Percentiles rank a stretch among this genome's conserved stretches.
These are phyloP conservation scores for Sturmia bella DNA, from an alignment of 2,888 invertebrate species.

Conservation along the genomic window DNA sequence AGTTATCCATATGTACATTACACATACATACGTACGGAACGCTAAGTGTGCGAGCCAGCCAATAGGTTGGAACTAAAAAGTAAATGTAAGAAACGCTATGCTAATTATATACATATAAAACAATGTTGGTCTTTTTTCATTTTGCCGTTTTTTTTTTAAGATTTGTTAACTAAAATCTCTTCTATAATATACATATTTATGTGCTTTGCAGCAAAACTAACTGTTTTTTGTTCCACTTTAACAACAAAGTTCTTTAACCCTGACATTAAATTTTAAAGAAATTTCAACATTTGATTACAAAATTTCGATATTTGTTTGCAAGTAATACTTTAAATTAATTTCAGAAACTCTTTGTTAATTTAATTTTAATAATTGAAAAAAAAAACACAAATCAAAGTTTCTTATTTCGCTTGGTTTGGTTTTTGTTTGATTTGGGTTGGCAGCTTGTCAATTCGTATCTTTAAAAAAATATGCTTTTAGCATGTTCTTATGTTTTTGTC, in stretches of 20 bases:
- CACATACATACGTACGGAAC: too few species aligned
- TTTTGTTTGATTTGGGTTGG: constrained; percentile 34
- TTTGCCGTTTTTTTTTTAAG: too few species aligned
- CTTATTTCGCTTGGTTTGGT: constrained; percentile 15
- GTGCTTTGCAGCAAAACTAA: background rate
- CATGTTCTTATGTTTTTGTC: constrained; percentile 43
- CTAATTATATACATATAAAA: too few species aligned
- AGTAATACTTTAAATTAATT: constrained; percentile 2
- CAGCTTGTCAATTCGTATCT: constrained; percentile 46
- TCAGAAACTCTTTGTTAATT: constrained; percentile 17
- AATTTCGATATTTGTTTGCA: constrained; percentile 3
- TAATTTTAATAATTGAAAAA: constrained; percentile 15
- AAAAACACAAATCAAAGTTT: constrained; percentile 33
- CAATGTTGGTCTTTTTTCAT: too few species aligned
- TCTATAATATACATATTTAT: background rate
- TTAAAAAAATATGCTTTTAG: constrained; percentile 12
- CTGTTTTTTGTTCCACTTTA: background rate
- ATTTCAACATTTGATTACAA: constrained; percentile 27
- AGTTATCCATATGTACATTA: too few species aligned
- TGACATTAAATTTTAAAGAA: constrained; percentile 11
- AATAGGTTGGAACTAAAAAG: too few species aligned
- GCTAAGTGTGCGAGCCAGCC: too few species aligned
- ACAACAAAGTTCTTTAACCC: constrained; percentile 36
- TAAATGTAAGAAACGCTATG: too few species aligned
- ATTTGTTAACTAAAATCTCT: background rate